Evolutionary conservation across 2,888 invertebrate genomes (phyloP).

Genomic region (Phaedon cochleariae): DNA sequence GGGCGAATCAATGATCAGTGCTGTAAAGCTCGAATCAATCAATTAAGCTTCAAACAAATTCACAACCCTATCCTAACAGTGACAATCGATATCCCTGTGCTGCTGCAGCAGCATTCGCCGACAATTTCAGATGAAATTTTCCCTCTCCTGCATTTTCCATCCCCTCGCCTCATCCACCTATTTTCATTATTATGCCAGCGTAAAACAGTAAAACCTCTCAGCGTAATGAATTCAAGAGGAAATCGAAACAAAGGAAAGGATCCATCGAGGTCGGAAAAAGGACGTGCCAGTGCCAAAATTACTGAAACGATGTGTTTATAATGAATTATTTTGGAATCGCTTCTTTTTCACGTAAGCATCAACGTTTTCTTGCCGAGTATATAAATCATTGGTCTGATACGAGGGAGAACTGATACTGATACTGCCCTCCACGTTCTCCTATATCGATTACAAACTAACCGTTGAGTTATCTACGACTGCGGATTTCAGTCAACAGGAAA

Average conservation of each 20-base stretch:
- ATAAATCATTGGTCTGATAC: not conserved
- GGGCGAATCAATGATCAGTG: too few species aligned
- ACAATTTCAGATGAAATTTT: not conserved
- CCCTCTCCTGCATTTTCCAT: not conserved
- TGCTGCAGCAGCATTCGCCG: not conserved
- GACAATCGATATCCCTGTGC: not conserved
- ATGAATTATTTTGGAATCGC: not conserved
- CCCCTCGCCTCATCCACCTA: not conserved
- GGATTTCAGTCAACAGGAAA: too few species aligned
- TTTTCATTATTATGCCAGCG: not conserved
- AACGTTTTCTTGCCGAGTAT: not conserved
- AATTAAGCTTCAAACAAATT: not conserved
- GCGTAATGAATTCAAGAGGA: not conserved
- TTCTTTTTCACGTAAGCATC: too few species aligned
- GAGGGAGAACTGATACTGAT: not conserved
- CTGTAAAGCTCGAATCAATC: too few species aligned
- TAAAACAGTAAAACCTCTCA: not conserved
- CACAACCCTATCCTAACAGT: not conserved
- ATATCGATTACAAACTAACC: too few species aligned
- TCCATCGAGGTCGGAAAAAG: too few species aligned
- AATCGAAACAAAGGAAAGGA: not conserved
- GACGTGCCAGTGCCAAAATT: too few species aligned
- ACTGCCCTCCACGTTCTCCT: too few species aligned
- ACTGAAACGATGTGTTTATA: not conserved
- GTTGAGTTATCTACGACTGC: too few species aligned